Evolutionary conservation across 2,113 vertebrate genomes (phyloP).

Genomic region (Dipodomys stephensi): DNA sequence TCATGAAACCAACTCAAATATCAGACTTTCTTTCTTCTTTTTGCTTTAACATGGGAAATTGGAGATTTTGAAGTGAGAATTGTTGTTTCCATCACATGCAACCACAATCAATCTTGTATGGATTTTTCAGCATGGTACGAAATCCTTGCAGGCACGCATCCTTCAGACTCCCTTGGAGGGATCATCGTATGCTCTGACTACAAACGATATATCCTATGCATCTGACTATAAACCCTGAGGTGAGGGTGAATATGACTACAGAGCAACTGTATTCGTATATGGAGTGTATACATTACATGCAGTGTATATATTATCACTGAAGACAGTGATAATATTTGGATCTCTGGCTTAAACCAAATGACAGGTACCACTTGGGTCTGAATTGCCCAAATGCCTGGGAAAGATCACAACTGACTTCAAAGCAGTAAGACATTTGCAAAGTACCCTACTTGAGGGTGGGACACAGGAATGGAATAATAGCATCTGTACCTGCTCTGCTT

Average conservation of each 20-base stretch:
- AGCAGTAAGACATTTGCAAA: neutral
- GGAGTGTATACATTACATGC: neutral
- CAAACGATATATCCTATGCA: neutral
- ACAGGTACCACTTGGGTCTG: neutral
- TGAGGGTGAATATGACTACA: neutral
- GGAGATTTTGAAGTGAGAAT: slow-evolving; percentile 74
- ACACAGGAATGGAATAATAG: neutral
- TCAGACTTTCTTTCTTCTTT: slow-evolving; percentile 45
- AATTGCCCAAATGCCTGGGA: neutral
- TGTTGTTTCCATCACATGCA: slow-evolving; percentile 65
- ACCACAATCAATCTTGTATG: slow-evolving; percentile 67
- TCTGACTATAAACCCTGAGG: neutral
- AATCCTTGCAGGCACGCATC: slow-evolving; percentile 64
- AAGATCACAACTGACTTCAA: neutral
- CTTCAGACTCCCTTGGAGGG: slow-evolving; percentile 61
- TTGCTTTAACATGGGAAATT: slow-evolving; percentile 66
- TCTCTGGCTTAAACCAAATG: neutral
- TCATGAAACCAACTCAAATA: slow-evolving; percentile 63
- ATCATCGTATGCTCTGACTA: slow-evolving; percentile 57
- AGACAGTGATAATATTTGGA: neutral
- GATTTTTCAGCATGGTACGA: slow-evolving; percentile 69
- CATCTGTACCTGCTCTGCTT: neutral
- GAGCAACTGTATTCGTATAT: neutral
- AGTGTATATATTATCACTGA: neutral
- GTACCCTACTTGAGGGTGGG: neutral